These are phyloP conservation scores for Poeciliopsis turneri DNA, from an alignment of 2,797 vertebrate genomes.

Conservation along the genomic window DNA sequence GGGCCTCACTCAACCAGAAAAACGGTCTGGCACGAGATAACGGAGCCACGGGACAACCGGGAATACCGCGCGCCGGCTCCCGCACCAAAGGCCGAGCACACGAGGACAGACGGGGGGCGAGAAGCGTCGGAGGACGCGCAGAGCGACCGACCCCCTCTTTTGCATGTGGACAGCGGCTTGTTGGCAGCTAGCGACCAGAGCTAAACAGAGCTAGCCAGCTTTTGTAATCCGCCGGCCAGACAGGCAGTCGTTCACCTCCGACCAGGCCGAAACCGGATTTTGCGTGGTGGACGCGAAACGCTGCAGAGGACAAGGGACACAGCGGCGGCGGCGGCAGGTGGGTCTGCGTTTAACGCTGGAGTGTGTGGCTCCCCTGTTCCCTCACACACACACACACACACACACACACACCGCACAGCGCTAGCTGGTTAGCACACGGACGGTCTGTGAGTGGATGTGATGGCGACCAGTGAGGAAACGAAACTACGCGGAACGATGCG, in stretches of 20 bases:
- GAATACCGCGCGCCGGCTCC: slow-evolving; percentile 45
- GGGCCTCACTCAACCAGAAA: slow-evolving; percentile 79
- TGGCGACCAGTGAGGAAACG: slow-evolving; percentile 71
- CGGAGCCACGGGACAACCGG: slow-evolving; percentile 52
- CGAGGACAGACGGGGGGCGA: slow-evolving; percentile 24
- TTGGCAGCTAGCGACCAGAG: slow-evolving; percentile 61
- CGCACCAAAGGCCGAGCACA: slow-evolving; percentile 34
- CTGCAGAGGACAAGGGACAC: slow-evolving; percentile 48
- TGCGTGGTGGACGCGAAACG: slow-evolving; percentile 22
- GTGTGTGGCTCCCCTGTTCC: slow-evolving; percentile 18
- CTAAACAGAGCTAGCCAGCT: slow-evolving; percentile 76
- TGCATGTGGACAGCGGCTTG: slow-evolving; percentile 62
- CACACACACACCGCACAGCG: slow-evolving; percentile 10
- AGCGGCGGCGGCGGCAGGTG: slow-evolving; percentile 78
- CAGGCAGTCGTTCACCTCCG: slow-evolving; percentile 41
- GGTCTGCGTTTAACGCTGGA: slow-evolving; percentile 24
- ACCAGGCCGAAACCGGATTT: slow-evolving; percentile 60
- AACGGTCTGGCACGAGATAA: slow-evolving; percentile 74
- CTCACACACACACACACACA: neutral
- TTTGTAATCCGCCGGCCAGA: slow-evolving; percentile 84
- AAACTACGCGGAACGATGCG: slow-evolving; percentile 55
- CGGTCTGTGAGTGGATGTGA: slow-evolving; percentile 62
- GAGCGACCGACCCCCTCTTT: slow-evolving; percentile 17
- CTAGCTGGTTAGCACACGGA: slow-evolving; percentile 65
- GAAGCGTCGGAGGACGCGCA: slow-evolving; percentile 15